Percentiles rank a stretch among this genome's conserved stretches.
Conservation (phyloP, 64 coral and sea anemone species). For the Porites lutea region DNA sequence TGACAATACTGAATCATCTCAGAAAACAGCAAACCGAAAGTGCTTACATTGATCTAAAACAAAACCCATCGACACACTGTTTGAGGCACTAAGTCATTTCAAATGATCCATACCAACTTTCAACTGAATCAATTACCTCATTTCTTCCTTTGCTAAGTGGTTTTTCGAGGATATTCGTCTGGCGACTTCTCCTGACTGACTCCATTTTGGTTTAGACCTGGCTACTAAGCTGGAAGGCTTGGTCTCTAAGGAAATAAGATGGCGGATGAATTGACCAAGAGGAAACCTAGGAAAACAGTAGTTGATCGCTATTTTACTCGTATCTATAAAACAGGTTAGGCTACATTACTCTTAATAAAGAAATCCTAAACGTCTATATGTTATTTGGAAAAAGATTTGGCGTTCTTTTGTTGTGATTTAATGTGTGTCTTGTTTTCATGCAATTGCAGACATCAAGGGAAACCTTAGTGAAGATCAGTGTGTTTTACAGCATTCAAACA, state of each 20-base stretch:
- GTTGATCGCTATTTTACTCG: slow-evolving; percentile 86
- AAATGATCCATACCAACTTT: neutral
- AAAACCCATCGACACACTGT: neutral
- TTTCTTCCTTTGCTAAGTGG: slow-evolving; percentile 98
- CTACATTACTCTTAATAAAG: neutral
- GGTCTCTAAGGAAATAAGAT: slow-evolving; percentile 49
- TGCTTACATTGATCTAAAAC: slow-evolving; percentile 94
- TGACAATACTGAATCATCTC: slow-evolving; percentile 99
- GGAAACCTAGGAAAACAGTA: slow-evolving; percentile 72
- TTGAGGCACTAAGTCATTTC: neutral
- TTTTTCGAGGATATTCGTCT: slow-evolving; percentile 94
- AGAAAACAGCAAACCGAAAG: slow-evolving; percentile 93
- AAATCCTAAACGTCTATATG: neutral
- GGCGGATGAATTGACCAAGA: slow-evolving; percentile 43
- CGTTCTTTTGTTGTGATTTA: neutral
- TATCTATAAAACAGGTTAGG: slow-evolving; percentile 32
- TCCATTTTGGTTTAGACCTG: slow-evolving; percentile 87
- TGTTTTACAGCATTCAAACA: slow-evolving; percentile 99
- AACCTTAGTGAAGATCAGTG: slow-evolving; percentile 83
- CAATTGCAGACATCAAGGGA: slow-evolving; percentile 78
- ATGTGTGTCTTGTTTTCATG: neutral
- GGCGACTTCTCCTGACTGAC: slow-evolving; percentile 79
- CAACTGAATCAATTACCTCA: slow-evolving; percentile 55
- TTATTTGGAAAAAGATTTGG: neutral
- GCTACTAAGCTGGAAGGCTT: slow-evolving; percentile 46